Base-by-base conservation (phyloP, 2,797 vertebrate genomes). In the Antennarius maculatus region DNA sequence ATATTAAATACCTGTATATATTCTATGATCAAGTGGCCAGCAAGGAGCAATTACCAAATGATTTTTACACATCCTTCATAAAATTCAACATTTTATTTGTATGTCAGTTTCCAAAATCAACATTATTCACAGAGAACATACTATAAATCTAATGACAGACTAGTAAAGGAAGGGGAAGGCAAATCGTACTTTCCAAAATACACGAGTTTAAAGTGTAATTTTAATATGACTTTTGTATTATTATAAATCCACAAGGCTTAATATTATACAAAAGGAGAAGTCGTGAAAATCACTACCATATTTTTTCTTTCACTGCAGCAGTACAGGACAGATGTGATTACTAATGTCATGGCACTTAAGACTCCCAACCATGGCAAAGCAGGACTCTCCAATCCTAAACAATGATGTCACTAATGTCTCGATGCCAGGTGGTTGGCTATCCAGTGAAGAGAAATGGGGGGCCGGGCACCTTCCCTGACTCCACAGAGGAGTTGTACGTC, bases 31-130 rank as follows among this genome's bases (percentile, higher is more conserved):
- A 76, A 76, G 65, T 60, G 63, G 65, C 71, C 73, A 79, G 53
- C 63, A 58, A 64, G 69, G 60, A 62, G 59, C 62, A 75, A 59
- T 42, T 74, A 62, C 51, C 71, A 47, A 62, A 63, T 64, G 63
- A 56, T 62, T 29, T 78, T 84, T 69, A 82, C 58, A 74, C 16
- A 50, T 74, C 68, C 65, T 81, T 69, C 29, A 67, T 71, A 63
- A 64, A 78, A 74, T 54, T 53, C 5, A 14, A 69, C 16, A 49
- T 71, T 66, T 79, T 60, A 71, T 74, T 62, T 54, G 68, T 59
- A 37, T 42, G 50, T 31, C 53, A 73, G 37, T 64, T 64, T 63
- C 66, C 13, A 58, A 72, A 79, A 68, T 58, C 47, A 13, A 53
- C 59, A 57, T 34, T 34, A 52, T 62, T 43, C 34, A 48, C 8